Evolutionary conservation across 2,888 invertebrate species (phyloP).

Genomic region (Tenthredo livida): DNA sequence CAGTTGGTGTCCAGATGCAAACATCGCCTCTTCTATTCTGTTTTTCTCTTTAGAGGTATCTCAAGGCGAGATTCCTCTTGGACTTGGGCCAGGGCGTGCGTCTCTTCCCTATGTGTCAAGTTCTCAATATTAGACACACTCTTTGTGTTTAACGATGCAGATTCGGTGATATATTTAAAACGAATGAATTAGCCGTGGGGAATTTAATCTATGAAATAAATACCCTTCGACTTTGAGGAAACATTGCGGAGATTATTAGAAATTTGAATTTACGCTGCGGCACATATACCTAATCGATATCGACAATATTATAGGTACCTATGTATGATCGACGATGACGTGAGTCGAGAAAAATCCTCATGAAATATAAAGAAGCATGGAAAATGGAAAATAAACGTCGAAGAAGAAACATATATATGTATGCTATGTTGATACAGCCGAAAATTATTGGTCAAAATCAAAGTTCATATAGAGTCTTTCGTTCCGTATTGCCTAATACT

Average conservation of each 20-base stretch:
- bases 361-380: not conserved
- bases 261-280: too few relatives aligned
- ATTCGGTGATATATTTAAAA: not conserved
- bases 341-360: not conserved
- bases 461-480: not conserved
- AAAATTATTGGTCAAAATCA: not conserved
- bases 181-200: conserved; percentile 1
- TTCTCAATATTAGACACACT: conserved; percentile 61
- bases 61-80: conserved; percentile 59
- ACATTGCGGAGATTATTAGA: not conserved
- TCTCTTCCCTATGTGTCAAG: conserved; percentile 70
- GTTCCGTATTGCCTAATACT: conserved; percentile 6
- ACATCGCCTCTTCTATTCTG: not conserved
- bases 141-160: not conserved
- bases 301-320: too few relatives aligned
- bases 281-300: too few relatives aligned
- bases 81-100: conserved; percentile 63
- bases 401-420: not conserved
- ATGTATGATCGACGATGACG: too few relatives aligned
- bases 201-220: not conserved
- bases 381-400: not conserved
- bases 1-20: conserved; percentile 43
- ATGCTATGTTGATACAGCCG: not conserved
- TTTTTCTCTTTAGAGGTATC: conserved; percentile 42
- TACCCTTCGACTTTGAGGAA: not conserved